Evolutionary conservation across 1,140 invertebrate genomes (phyloP), one percentile per base, ranked within the genome.

Genomic region (Panagrolaimus sp.): DNA sequence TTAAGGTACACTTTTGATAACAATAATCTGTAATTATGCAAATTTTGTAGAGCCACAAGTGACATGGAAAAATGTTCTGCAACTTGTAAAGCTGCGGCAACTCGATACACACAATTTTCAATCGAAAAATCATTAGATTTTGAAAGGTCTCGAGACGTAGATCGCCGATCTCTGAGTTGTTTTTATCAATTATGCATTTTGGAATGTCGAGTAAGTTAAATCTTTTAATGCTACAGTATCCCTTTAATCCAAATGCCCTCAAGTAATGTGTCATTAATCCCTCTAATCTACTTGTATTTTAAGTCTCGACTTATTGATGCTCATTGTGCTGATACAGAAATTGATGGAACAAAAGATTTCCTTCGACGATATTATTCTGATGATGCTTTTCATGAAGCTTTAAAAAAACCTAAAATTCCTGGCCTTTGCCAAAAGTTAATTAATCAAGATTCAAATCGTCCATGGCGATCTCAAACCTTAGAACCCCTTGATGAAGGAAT

Each of bases 141-240:
- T 17, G 52, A 26, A 3, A 28, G 12, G 52, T 12, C 52, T 1
- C 4, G 21, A 28, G 52, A 12, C 10, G 52, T 58, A 10, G 52
- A 58, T 24, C 21, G 10, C 17, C 52, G 52, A 12, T 21, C 21
- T 5, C 17, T 21, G 5, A 58, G 21, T 21, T 58, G 52, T 21
- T 58, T 26, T 58, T 58, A 58, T 58, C 52, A 58, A n/a, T 58
- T 58, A 28, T 58, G 52, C 8, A 58, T 58, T 5, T 58, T 58
- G 52, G 52, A 58, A 28, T 58, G 52, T 28, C 21, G 52, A 28
- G 52, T 55, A 28, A 15, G 52, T 55, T 55, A 1, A n/a, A 9
- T 55, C 10, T 9, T 1, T 12, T 55, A 24, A 1, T 55, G n/a
- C n/a, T n/a, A n/a, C n/a, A n/a, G n/a, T n/a, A n/a, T n/a, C n/a